These are phyloP conservation scores for Panulirus ornatus DNA, from an alignment of 1,140 invertebrate species.

Conservation along the genomic window DNA sequence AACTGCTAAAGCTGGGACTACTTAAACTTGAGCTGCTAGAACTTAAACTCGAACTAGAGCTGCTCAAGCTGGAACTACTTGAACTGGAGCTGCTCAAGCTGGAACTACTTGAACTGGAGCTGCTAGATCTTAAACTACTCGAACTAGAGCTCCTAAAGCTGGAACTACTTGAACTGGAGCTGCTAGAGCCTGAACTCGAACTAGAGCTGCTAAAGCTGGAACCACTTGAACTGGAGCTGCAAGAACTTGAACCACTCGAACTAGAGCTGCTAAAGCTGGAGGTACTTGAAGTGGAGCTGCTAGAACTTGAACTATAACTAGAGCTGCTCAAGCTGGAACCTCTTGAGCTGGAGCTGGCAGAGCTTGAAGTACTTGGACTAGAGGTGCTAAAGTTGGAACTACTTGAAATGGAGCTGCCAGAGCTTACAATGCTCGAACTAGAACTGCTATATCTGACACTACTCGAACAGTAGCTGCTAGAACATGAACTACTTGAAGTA, in stretches of 20 bases:
- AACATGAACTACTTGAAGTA: neutral
- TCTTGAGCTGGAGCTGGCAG: neutral
- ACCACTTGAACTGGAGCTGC: neutral
- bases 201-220: neutral
- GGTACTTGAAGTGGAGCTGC: neutral
- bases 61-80: neutral
- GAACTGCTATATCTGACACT: neutral
- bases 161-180: neutral
- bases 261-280: slow-evolving; percentile 18
- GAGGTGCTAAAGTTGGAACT: neutral
- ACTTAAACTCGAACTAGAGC: neutral
- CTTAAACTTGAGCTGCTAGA: neutral
- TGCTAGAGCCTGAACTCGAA: neutral
- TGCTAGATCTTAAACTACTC: neutral
- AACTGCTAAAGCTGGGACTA: neutral
- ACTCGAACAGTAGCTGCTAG: neutral
- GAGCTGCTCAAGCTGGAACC: neutral
- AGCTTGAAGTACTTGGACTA: neutral
- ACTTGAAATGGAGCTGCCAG: neutral
- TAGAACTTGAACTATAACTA: neutral
- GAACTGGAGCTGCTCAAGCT: neutral
- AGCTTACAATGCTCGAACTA: neutral
- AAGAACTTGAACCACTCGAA: neutral
- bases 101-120: neutral
- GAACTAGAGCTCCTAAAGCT: neutral